Conservation (phyloP, 2,888 invertebrate genomes). For the Cantharis lateralis region DNA sequence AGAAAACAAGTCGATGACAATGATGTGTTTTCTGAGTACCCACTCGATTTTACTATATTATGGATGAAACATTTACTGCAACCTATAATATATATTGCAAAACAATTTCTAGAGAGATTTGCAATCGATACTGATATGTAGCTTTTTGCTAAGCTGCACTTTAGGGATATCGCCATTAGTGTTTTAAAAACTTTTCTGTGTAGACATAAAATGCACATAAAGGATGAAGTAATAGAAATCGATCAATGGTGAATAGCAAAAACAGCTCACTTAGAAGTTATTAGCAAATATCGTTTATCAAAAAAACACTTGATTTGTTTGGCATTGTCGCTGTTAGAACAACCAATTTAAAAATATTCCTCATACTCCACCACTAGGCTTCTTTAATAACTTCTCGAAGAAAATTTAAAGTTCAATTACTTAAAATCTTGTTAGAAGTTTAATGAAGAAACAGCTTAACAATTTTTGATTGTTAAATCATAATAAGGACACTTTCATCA, state of each 20-base stretch:
- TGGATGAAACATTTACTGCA: background rate
- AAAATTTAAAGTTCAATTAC: constrained; percentile 35
- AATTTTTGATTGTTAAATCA: background rate
- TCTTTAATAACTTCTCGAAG: constrained; percentile 7
- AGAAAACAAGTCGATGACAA: no score
- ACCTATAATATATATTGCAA: background rate
- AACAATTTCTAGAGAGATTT: background rate
- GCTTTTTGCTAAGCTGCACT: background rate
- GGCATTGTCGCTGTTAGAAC: background rate
- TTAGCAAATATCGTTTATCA: background rate
- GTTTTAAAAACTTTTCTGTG: background rate
- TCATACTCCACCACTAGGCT: background rate
- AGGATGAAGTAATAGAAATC: background rate
- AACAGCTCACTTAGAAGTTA: background rate
- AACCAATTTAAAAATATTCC: background rate
- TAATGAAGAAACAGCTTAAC: constrained; percentile 5
- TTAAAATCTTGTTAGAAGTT: constrained; percentile 8
- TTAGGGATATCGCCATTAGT: background rate
- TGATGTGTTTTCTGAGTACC: no score
- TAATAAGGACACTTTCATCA: background rate
- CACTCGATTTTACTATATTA: background rate
- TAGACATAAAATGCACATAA: background rate
- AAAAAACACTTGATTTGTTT: background rate
- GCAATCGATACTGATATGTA: background rate
- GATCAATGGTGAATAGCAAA: background rate